These are phyloP conservation scores for Palythoa grandis DNA, from an alignment of 92 coral and sea anemone genomes.

Conservation along the genomic window DNA sequence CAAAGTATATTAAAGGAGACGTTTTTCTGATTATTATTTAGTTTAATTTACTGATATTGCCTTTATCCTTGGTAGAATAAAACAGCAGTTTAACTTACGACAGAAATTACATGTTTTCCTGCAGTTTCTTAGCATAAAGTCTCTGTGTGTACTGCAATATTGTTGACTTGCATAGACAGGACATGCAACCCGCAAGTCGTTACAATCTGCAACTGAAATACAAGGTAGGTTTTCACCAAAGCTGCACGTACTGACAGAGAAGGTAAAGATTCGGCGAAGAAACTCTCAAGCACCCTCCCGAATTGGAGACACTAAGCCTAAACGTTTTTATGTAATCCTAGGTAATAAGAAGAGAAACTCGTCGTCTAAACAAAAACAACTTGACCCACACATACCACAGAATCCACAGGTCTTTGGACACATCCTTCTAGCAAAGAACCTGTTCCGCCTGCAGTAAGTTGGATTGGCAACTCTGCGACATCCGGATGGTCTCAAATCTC, in stretches of 20 bases:
- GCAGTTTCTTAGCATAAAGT: conserved; percentile 32
- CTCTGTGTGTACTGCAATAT: conserved; percentile 23
- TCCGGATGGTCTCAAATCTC: conserved; percentile 28
- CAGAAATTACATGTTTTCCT: conserved; percentile 38
- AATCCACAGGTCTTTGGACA: conserved; percentile 32
- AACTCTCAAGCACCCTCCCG: neutral
- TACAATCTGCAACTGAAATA: conserved; percentile 25
- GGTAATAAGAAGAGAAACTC: neutral
- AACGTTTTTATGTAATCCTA: neutral
- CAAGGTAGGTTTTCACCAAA: neutral
- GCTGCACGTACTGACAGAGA: neutral
- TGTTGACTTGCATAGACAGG: conserved; percentile 3
- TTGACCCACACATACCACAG: conserved; percentile 10
- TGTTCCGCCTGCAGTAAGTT: conserved; percentile 15
- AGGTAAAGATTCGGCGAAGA: neutral
- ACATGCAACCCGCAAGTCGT: conserved; percentile 4
- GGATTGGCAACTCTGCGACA: conserved; percentile 35
- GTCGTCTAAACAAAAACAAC: neutral
- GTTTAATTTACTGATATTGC: neutral
- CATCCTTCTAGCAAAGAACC: conserved; percentile 29
- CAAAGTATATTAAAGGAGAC: neutral
- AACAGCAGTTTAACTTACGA: conserved; percentile 31
- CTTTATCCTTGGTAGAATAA: neutral
- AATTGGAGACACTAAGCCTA: neutral
- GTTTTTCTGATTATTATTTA: no score